A percentile compares a stretch with the other conserved stretches of the same genome.
Conservation (phyloP, 2,797 vertebrate genomes). For the Microctenopoma lineatum region DNA sequence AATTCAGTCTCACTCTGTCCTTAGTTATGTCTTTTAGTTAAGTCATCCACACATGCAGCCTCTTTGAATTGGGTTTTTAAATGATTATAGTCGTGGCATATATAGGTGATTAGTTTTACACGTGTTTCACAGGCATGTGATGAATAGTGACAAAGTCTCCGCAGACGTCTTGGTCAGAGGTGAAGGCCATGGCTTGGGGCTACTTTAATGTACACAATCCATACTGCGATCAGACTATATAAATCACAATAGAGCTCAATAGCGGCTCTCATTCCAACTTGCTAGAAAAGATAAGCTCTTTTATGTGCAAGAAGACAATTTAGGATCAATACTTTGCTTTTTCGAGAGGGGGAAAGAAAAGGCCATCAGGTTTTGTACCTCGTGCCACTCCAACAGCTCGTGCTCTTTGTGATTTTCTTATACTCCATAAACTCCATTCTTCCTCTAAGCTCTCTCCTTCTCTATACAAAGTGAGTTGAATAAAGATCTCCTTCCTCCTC, state of each 20-base stretch:
- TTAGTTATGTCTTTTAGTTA: background rate
- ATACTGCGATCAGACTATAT: slow-evolving; percentile 37
- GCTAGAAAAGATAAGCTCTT: slow-evolving; percentile 47
- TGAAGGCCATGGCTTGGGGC: slow-evolving; percentile 58
- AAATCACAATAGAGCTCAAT: slow-evolving; percentile 45
- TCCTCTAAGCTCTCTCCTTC: background rate
- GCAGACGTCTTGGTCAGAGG: slow-evolving; percentile 56
- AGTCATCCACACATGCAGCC: background rate
- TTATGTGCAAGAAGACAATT: slow-evolving; percentile 40
- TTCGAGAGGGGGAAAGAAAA: slow-evolving; percentile 29
- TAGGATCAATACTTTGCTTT: slow-evolving; percentile 45
- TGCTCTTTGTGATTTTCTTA: slow-evolving; percentile 10
- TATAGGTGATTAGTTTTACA: background rate
- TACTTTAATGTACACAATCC: slow-evolving; percentile 32
- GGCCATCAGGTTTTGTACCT: slow-evolving; percentile 21
- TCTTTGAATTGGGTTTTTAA: background rate
- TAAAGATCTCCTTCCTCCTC: slow-evolving; percentile 12
- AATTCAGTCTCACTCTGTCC: background rate
- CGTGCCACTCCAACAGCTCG: slow-evolving; percentile 4
- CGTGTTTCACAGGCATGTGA: slow-evolving; percentile 21
- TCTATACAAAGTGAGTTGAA: slow-evolving; percentile 19
- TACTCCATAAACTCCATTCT: slow-evolving; percentile 4
- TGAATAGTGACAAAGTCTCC: slow-evolving; percentile 33
- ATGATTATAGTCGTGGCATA: background rate
- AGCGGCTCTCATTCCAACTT: slow-evolving; percentile 46